Conservation (phyloP, 2,888 invertebrate genomes). For the Mayetiola destructor region DNA sequence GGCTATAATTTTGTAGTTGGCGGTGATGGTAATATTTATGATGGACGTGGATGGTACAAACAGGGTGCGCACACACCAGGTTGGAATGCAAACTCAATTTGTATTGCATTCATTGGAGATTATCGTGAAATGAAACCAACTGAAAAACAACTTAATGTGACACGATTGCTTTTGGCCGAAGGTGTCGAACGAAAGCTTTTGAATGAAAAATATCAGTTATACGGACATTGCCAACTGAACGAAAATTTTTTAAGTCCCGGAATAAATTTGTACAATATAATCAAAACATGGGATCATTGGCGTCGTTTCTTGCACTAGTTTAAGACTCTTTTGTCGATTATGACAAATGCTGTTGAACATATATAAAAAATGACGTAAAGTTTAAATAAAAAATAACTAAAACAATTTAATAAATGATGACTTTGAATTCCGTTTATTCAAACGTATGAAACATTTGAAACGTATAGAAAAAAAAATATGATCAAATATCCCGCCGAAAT, state of each 20-base stretch:
- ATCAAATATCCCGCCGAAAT: too few species aligned
- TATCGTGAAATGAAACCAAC: constrained; percentile 42
- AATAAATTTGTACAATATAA: constrained; percentile 44
- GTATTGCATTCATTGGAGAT: constrained; percentile 57
- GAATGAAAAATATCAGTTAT: constrained; percentile 46
- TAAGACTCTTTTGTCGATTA: too few species aligned
- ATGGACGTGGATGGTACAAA: constrained; percentile 57
- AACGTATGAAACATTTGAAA: too few species aligned
- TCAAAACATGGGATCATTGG: constrained; percentile 54
- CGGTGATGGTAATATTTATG: constrained; percentile 58
- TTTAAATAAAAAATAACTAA: too few species aligned
- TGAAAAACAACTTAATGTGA: constrained; percentile 42
- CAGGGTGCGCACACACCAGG: constrained; percentile 55
- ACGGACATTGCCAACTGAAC: constrained; percentile 52
- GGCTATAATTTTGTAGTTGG: constrained; percentile 66
- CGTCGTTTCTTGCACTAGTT: too few species aligned
- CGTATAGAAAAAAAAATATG: too few species aligned
- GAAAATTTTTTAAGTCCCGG: constrained; percentile 58
- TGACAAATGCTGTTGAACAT: too few species aligned
- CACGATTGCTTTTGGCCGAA: constrained; percentile 42
- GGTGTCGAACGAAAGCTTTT: constrained; percentile 50
- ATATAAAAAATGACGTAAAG: too few species aligned
- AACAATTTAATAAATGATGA: too few species aligned
- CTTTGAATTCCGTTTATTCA: too few species aligned
- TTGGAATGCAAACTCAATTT: constrained; percentile 50